Base-by-base conservation (phyloP, 2,797 vertebrate genomes). In the Darevskia mixta region DNA sequence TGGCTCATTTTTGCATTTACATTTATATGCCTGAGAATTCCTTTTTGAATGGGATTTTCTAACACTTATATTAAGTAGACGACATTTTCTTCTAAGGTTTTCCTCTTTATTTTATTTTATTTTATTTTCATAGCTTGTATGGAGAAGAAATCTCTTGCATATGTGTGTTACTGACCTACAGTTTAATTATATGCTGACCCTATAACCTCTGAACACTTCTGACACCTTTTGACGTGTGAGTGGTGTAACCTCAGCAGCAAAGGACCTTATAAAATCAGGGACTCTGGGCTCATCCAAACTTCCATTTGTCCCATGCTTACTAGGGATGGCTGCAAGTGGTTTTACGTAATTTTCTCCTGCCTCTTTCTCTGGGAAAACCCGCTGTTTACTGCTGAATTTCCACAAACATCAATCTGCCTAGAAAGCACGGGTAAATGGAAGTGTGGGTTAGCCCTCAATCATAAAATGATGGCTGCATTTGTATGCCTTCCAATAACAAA, bases 91-190 rank as follows among this genome's bases (percentile, higher is more conserved):
- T 80, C 20, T 45, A 35, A 66, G 0, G 6, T 18, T 32, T 75
- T 86, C 35, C 41, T 88, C 13, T n/a, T 49, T 93, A 86, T n/a
- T n/a, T n/a, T n/a, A n/a, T n/a, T n/a, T n/a, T n/a, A n/a, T n/a
- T n/a, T n/a, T n/a, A n/a, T 58, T 61, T 15, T 80, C 8, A 45
- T 2, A 49, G 0, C 8, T 58, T 86, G 88, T 91, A 86, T 89
- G 71, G 91, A 35, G 23, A 23, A 78, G 3, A 92, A 92, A 91
- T 93, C 66, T 94, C 79, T 89, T 91, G 9, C 90, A 88, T 92
- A 86, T 92, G 83, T 90, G 93, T 93, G 91, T 92, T 89, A 93
- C 91, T 94, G 91, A 92, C 92, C 92, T 76, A 23, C 23, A 89
- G 67, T 38, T 75, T 94, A 95, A 92, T 94, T 95, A 91, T 84